phyloP scores from a whole-genome alignment of 2,113 vertebrate species.

The Grallaria varia region DNA sequence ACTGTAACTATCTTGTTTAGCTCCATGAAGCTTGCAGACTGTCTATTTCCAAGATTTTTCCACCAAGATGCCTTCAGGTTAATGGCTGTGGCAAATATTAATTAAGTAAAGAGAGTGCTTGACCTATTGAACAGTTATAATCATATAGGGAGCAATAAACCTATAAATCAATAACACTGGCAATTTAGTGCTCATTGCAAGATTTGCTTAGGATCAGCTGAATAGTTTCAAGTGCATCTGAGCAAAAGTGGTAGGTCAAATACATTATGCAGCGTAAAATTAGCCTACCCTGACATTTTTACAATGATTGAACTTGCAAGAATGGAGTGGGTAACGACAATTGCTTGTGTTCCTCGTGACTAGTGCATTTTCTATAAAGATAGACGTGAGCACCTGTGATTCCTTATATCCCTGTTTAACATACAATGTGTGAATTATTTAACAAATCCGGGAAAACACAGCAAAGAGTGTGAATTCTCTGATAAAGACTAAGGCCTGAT shows the following conservation, averaged over 20 bases:
- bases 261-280: neutral
- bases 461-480: neutral
- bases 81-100: slow-evolving; percentile 17
- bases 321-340: neutral
- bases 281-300: neutral
- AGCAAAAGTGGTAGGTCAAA: slow-evolving; percentile 14
- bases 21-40: neutral
- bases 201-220: slow-evolving; percentile 31
- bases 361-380: neutral
- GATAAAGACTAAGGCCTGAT: neutral
- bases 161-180: slow-evolving; percentile 13
- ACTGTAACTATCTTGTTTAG: neutral
- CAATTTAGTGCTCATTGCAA: neutral
- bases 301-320: neutral
- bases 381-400: neutral
- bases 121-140: slow-evolving; percentile 40
- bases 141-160: neutral
- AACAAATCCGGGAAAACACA: neutral
- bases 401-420: neutral
- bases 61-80: neutral
- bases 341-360: neutral
- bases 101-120: slow-evolving; percentile 16
- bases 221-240: neutral
- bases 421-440: neutral
- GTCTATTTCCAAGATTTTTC: neutral